Percentiles rank a stretch among this genome's conserved stretches.
Conservation (phyloP, 2,113 vertebrate genomes). For the Herpetotheres cachinnans region DNA sequence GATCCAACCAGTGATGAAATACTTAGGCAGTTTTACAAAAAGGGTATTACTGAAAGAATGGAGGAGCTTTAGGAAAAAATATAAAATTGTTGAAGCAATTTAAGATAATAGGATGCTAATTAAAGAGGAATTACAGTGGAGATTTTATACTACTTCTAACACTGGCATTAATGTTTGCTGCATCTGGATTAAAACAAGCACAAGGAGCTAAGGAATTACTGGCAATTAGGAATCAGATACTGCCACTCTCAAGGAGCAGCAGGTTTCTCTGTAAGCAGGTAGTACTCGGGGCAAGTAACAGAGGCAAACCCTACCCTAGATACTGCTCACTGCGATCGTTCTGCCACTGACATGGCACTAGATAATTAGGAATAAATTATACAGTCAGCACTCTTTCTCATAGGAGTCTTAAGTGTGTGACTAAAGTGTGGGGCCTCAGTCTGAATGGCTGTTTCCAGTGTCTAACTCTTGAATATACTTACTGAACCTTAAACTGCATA, state of each 20-base stretch:
- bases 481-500: neutral
- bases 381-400: neutral
- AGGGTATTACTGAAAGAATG: neutral
- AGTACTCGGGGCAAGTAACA: neutral
- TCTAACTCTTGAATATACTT: neutral
- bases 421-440: neutral
- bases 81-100: neutral
- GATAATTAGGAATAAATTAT: neutral
- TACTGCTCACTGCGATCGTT: neutral
- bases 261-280: neutral
- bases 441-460: neutral
- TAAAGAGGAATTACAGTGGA: constrained; percentile 45
- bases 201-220: neutral
- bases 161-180: neutral
- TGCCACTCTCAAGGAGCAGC: neutral
- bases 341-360: neutral
- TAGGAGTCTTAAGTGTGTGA: neutral
- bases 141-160: neutral
- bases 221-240: neutral
- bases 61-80: neutral
- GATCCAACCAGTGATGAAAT: neutral
- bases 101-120: constrained; percentile 46
- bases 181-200: neutral
- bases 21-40: constrained; percentile 1
- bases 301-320: neutral